These are phyloP conservation scores for Euphonia xanthogaster DNA, from an alignment of 2,797 vertebrate species.

Conservation along the genomic window DNA sequence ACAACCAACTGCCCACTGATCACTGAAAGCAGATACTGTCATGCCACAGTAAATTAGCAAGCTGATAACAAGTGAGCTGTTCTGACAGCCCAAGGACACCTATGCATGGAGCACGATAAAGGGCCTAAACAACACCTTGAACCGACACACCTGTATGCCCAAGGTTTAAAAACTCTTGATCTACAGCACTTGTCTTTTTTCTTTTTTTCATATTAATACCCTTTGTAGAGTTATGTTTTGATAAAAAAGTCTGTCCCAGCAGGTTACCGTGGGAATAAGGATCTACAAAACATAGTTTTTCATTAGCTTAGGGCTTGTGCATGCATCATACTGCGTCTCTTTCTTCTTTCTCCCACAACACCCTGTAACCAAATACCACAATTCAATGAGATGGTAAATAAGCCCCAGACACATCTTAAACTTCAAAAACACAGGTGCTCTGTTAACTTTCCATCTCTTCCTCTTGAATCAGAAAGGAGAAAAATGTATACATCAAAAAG, in stretches of 20 bases:
- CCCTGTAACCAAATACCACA: conserved; percentile 44
- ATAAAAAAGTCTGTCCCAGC: conserved; percentile 12
- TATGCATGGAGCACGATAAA: neutral
- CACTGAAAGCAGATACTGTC: neutral
- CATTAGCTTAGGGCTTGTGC: conserved; percentile 14
- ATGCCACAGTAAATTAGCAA: neutral
- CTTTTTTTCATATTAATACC: neutral
- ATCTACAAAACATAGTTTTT: conserved; percentile 23
- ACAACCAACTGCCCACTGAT: neutral
- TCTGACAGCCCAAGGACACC: neutral
- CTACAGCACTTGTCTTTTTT: neutral
- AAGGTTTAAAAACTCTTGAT: conserved; percentile 12
- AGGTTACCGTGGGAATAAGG: conserved; percentile 42
- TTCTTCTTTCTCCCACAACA: conserved; percentile 30
- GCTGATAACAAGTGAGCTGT: neutral
- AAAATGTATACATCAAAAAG: neutral
- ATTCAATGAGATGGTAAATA: conserved; percentile 26
- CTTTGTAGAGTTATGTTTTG: neutral
- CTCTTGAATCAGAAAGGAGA: neutral
- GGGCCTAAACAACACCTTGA: neutral
- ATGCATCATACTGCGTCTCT: neutral
- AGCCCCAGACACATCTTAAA: conserved; percentile 2
- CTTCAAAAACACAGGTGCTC: conserved; percentile 28
- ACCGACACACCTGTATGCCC: neutral
- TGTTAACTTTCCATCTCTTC: neutral